A percentile compares a stretch with the other conserved stretches of the same genome.
These are phyloP conservation scores for Onchidella celtica DNA, from an alignment of 2,888 invertebrate genomes.

Conservation along the genomic window DNA sequence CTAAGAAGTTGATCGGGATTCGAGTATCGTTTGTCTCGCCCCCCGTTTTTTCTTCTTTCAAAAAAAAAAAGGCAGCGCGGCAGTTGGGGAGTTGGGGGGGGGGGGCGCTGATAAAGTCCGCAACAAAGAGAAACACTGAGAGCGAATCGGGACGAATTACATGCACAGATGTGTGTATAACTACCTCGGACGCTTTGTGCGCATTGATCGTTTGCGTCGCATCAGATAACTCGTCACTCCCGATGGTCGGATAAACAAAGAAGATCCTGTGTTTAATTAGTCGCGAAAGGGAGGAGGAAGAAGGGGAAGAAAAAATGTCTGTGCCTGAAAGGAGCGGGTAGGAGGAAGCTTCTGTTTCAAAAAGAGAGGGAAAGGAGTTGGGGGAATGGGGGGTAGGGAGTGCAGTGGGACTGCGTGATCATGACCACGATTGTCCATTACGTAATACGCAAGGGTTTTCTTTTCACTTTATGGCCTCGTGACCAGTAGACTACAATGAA, in stretches of 20 bases:
- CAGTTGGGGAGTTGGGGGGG: background rate
- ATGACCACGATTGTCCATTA: background rate
- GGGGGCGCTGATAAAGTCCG: constrained; percentile 1
- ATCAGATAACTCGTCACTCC: constrained; percentile 15
- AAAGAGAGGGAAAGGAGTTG: constrained; percentile 9
- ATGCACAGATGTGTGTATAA: constrained; percentile 46
- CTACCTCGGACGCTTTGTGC: background rate
- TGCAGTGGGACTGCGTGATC: background rate
- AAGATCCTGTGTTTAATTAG: constrained; percentile 25
- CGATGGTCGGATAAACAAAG: constrained; percentile 25
- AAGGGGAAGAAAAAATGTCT: background rate
- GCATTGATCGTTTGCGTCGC: constrained; percentile 22
- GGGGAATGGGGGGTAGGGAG: background rate
- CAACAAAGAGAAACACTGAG: constrained; percentile 1
- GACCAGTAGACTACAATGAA: no score
- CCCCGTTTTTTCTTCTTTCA: background rate
- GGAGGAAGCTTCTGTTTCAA: background rate
- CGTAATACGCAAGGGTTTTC: background rate
- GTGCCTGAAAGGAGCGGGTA: background rate
- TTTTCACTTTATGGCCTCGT: no score
- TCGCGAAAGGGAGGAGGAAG: constrained; percentile 11
- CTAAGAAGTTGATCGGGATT: constrained; percentile 11
- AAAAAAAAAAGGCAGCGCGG: background rate
- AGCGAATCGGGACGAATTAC: constrained; percentile 24
- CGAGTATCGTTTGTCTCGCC: constrained; percentile 4